Evolutionary conservation across 1,140 invertebrate genomes (phyloP).

Genomic region (Gyrodactylus salaris): DNA sequence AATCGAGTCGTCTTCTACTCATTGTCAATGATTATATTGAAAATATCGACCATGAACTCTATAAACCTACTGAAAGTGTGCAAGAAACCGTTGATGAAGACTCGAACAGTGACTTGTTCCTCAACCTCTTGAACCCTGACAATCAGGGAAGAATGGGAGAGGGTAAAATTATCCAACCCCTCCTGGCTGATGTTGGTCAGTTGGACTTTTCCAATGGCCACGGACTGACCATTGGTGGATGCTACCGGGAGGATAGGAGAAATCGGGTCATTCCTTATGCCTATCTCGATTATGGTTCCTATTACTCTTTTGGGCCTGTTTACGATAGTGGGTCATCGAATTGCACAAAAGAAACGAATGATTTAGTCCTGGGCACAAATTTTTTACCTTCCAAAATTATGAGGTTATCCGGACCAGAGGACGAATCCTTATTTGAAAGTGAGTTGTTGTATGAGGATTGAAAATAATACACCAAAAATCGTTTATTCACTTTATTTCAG

Average conservation of each 20-base stretch:
- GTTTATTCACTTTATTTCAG: too few species aligned
- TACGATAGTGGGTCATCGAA: neutral
- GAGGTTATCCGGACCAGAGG: too few species aligned
- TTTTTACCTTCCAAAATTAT: neutral
- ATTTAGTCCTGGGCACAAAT: neutral
- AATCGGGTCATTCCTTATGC: neutral
- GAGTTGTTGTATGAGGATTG: too few species aligned
- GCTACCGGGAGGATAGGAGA: neutral
- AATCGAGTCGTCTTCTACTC: neutral
- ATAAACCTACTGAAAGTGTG: neutral
- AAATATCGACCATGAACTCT: neutral
- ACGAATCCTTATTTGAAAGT: too few species aligned
- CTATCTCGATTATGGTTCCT: neutral
- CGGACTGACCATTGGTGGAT: neutral
- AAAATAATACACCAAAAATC: too few species aligned
- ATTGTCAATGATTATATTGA: neutral
- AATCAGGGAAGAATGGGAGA: neutral
- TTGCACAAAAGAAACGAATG: constrained; percentile 2
- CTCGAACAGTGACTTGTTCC: too few species aligned
- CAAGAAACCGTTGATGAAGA: neutral
- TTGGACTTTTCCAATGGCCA: neutral
- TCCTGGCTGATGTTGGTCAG: neutral
- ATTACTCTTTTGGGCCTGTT: constrained; percentile 2
- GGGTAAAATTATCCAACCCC: neutral
- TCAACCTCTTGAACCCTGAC: neutral